These are phyloP conservation scores for Hucho hucho DNA, from an alignment of 2,113 vertebrate species.

Conservation along the genomic window DNA sequence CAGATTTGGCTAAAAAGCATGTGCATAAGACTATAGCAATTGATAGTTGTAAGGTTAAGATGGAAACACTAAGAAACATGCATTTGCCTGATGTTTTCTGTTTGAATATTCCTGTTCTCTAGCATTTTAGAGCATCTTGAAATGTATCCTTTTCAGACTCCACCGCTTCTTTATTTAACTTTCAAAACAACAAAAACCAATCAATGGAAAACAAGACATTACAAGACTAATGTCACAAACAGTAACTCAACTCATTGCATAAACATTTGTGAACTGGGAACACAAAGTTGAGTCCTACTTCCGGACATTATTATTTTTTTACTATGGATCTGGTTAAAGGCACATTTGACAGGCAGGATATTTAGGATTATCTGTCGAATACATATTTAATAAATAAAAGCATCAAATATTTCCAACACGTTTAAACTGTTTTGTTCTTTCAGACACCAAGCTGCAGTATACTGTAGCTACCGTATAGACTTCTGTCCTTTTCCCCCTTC, in stretches of 20 bases:
- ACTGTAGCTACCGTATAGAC: neutral
- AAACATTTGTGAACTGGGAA: neutral
- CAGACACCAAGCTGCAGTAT: neutral
- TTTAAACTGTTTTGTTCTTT: constrained; percentile 5
- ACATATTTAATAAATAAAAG: constrained; percentile 20
- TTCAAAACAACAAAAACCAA: neutral
- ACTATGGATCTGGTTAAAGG: neutral
- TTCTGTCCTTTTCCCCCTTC: neutral
- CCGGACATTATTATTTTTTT: neutral
- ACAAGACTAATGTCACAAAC: neutral
- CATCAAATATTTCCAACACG: neutral
- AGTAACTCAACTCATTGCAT: neutral
- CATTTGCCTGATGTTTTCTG: neutral
- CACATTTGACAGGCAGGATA: neutral
- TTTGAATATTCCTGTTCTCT: neutral
- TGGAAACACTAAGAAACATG: neutral
- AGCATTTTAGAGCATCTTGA: neutral
- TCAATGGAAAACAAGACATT: neutral
- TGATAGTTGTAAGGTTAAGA: neutral
- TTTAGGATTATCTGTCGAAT: neutral
- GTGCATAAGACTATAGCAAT: neutral
- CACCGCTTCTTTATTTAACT: too few species aligned
- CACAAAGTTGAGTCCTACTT: neutral
- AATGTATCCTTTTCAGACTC: neutral
- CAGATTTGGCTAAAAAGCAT: neutral